Percentiles rank a stretch among this genome's conserved stretches.
Conservation (phyloP, 2,797 vertebrate genomes). For the Neosalanx taihuensis region DNA sequence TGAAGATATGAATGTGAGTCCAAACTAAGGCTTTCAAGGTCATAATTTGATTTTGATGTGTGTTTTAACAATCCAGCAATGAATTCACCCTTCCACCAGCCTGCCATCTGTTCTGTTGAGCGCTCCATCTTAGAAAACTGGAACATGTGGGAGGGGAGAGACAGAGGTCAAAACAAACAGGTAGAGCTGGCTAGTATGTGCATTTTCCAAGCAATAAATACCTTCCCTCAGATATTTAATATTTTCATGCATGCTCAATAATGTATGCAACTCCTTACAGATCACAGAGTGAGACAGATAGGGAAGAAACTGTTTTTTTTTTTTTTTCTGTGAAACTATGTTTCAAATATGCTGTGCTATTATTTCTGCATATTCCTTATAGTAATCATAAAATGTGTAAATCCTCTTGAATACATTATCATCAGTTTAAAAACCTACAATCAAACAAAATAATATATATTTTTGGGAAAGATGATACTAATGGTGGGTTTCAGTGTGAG, state of each 20-base stretch:
- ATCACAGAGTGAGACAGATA: neutral
- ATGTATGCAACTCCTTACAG: conserved; percentile 7
- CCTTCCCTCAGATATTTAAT: neutral
- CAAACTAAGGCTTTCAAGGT: neutral
- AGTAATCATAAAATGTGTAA: neutral
- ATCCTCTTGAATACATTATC: neutral
- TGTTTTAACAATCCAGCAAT: neutral
- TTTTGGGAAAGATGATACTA: too few relatives aligned
- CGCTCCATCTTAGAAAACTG: neutral
- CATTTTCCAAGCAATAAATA: neutral
- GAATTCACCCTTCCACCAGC: neutral
- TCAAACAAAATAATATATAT: neutral
- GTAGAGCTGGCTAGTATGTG: neutral
- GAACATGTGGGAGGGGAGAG: neutral
- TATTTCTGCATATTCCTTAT: too few relatives aligned
- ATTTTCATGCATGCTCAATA: neutral
- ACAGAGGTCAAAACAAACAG: conserved; percentile 2
- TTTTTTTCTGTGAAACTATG: neutral
- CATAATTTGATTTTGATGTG: neutral
- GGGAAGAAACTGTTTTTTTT: neutral
- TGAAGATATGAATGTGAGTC: neutral
- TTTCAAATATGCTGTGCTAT: too few relatives aligned
- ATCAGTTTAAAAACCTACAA: neutral
- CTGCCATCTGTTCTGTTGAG: neutral
- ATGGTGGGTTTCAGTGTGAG: too few relatives aligned